Conservation (phyloP, 1,140 invertebrate species). For the Ceratitis capitata region DNA sequence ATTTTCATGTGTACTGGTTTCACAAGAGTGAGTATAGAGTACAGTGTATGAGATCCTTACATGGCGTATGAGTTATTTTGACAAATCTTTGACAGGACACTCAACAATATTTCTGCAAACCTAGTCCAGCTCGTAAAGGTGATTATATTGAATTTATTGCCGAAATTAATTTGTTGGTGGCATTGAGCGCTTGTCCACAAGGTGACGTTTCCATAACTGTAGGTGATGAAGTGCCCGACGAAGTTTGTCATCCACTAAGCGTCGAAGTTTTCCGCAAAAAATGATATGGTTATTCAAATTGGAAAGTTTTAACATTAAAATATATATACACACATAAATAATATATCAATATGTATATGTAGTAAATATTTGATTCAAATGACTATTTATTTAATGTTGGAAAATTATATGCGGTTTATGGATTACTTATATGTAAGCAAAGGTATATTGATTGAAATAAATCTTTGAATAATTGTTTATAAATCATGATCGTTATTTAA, state of each 20-base stretch:
- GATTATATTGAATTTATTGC: conserved; percentile 69
- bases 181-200: conserved; percentile 66
- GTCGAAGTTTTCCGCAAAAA: conserved; percentile 64
- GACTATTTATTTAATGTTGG: no score
- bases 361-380: no score
- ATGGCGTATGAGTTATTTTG: neutral
- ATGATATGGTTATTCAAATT: no score
- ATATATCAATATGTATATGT: no score
- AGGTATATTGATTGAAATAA: no score
- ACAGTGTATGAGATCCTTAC: no score
- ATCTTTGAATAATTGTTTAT: no score
- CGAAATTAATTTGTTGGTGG: conserved; percentile 68
- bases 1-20: conserved; percentile 69
- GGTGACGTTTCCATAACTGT: conserved; percentile 66
- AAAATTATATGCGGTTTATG: no score
- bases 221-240: conserved; percentile 63
- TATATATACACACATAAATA: no score
- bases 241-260: conserved; percentile 65
- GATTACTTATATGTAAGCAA: no score
- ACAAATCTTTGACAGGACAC: neutral
- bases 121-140: conserved; percentile 50
- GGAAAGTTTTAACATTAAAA: no score
- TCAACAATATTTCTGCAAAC: neutral
- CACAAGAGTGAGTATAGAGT: conserved; percentile 49
- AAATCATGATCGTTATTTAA: no score